A percentile compares a stretch with the other conserved stretches of the same genome.
These are phyloP conservation scores for Ceratotherium simum DNA, from an alignment of 2,113 vertebrate genomes.

Conservation along the genomic window DNA sequence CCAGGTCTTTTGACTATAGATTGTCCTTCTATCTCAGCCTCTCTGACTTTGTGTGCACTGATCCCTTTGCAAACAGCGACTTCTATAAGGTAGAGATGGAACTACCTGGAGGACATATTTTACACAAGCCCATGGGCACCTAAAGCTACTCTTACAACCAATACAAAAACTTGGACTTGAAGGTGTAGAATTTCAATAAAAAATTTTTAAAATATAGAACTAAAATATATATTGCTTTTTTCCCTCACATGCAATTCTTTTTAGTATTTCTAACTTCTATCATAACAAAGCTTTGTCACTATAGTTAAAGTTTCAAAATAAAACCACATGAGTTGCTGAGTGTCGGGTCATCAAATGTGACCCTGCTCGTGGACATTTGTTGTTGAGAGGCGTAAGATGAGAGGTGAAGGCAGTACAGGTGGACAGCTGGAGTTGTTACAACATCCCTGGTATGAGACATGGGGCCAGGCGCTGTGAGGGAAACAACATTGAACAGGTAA, in stretches of 20 bases:
- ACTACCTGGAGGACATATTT: not conserved
- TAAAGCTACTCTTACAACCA: not conserved
- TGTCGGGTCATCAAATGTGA: not conserved
- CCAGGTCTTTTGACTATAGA: not conserved
- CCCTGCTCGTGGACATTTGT: not conserved
- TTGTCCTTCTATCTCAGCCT: not conserved
- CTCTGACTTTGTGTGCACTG: not conserved
- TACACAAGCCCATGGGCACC: no score
- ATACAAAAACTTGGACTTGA: not conserved
- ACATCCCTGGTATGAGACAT: not conserved
- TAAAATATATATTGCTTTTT: not conserved
- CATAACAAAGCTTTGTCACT: not conserved
- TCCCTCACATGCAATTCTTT: not conserved
- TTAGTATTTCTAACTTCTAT: conserved; percentile 4
- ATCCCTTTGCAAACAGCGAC: not conserved
- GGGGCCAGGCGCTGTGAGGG: not conserved
- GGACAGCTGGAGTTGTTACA: not conserved
- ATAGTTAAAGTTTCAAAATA: conserved; percentile 19
- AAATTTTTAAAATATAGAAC: not conserved
- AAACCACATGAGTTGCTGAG: not conserved
- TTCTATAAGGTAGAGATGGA: not conserved
- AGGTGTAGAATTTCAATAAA: not conserved
- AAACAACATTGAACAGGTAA: not conserved
- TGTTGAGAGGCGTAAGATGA: not conserved
- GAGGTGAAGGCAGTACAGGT: not conserved